Conservation (phyloP, 30 jellyfish, hydroid and myxozoan species). For the Turritopsis dohrnii region DNA sequence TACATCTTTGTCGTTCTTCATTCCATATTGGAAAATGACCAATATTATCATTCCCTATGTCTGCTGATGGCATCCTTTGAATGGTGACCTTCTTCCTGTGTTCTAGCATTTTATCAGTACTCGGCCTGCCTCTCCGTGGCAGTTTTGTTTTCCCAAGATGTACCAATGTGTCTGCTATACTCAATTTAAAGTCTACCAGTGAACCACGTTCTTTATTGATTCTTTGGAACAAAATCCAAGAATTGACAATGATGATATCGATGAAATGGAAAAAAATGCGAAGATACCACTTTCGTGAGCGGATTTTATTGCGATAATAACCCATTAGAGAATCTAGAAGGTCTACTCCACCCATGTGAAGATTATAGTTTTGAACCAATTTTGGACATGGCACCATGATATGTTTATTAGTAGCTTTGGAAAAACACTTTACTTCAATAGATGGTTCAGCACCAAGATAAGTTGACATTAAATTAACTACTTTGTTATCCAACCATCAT, state of each 20-base stretch:
- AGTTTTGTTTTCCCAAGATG: no score
- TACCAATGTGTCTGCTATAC: no score
- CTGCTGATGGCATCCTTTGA: no score
- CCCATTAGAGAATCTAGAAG: not conserved
- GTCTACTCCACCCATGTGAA: constrained; percentile 2
- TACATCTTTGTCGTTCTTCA: no score
- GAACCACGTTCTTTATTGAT: not conserved
- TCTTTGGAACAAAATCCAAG: constrained; percentile 8
- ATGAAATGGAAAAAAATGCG: not conserved
- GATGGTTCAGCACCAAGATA: not conserved
- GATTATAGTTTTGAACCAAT: not conserved
- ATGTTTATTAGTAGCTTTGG: not conserved
- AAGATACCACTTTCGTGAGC: not conserved
- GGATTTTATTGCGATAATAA: constrained; percentile 5
- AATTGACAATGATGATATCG: not conserved
- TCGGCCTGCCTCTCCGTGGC: no score
- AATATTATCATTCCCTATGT: no score
- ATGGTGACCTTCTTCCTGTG: no score
- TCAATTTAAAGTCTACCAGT: not conserved
- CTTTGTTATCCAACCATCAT: constrained; percentile 4
- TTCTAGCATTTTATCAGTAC: no score
- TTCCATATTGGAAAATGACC: no score
- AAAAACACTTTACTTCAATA: not conserved
- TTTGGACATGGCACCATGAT: constrained; percentile 9
- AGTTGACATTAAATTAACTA: not conserved